Percentiles rank a stretch among this genome's conserved stretches.
Conservation (phyloP, 2,797 vertebrate genomes). For the Siniperca scherzeri region DNA sequence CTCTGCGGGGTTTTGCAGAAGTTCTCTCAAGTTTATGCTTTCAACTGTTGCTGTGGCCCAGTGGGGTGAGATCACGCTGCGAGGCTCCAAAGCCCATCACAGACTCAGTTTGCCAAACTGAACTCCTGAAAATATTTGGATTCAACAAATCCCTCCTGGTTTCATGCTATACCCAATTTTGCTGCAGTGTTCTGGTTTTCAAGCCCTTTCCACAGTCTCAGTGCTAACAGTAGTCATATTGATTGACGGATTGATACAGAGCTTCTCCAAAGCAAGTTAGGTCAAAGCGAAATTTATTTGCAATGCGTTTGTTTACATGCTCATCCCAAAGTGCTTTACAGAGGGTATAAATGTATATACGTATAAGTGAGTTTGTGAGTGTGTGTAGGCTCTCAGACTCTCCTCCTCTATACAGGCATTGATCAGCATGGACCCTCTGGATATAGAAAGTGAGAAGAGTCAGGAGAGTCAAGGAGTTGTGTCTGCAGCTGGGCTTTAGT, state of each 20-base stretch:
- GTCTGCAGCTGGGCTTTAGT: conserved; percentile 48
- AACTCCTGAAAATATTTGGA: conserved; percentile 67
- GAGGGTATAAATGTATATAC: conserved; percentile 11
- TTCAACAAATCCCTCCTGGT: conserved; percentile 54
- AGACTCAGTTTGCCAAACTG: conserved; percentile 46
- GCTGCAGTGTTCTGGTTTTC: conserved; percentile 29
- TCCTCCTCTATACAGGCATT: not conserved
- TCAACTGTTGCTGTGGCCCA: conserved; percentile 55
- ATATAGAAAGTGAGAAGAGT: conserved; percentile 19
- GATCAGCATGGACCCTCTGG: conserved; percentile 18
- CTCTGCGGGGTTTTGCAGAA: conserved; percentile 44
- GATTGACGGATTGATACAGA: conserved; percentile 48
- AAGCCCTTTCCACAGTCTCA: conserved; percentile 33
- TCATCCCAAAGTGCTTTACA: conserved; percentile 17
- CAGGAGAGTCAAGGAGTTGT: conserved; percentile 40
- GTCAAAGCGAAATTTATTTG: conserved; percentile 12
- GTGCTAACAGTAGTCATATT: conserved; percentile 18
- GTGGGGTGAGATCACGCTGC: conserved; percentile 52
- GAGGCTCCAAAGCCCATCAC: conserved; percentile 45
- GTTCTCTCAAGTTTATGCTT: conserved; percentile 55
- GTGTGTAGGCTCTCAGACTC: conserved; percentile 3
- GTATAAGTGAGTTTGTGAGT: not conserved
- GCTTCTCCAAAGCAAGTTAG: not conserved
- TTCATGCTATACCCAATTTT: conserved; percentile 38
- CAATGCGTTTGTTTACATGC: not conserved